These are phyloP conservation scores for Chrysomela aeneicollis DNA, from an alignment of 2,888 invertebrate species.

Conservation along the genomic window DNA sequence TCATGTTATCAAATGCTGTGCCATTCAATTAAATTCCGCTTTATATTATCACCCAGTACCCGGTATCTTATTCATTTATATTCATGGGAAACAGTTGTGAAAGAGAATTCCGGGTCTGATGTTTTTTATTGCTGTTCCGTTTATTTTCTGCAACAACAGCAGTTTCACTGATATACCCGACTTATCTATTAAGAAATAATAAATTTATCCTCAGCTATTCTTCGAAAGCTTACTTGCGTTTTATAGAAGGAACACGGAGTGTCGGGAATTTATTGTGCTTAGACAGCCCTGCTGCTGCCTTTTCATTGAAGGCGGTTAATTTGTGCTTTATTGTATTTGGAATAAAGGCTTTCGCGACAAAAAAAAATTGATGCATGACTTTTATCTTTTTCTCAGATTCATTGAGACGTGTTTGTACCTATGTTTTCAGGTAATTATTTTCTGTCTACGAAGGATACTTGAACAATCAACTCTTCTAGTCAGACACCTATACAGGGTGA, in stretches of 20 bases:
- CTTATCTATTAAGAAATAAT: not conserved
- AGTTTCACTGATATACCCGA: not conserved
- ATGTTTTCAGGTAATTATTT: too few relatives aligned
- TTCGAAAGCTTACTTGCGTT: not conserved
- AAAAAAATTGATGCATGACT: not conserved
- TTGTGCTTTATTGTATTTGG: not conserved
- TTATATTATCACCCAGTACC: too few relatives aligned
- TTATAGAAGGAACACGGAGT: not conserved
- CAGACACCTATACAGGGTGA: too few relatives aligned
- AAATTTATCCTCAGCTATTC: not conserved
- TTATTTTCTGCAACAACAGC: not conserved
- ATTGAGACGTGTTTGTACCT: not conserved
- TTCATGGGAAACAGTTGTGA: conserved; percentile 1
- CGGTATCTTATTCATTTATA: not conserved
- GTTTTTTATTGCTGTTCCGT: not conserved
- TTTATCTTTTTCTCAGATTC: not conserved
- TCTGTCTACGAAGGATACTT: too few relatives aligned
- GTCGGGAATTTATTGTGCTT: not conserved
- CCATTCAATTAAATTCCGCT: too few relatives aligned
- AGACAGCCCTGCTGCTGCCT: not conserved
- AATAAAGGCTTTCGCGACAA: not conserved
- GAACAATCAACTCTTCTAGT: too few relatives aligned
- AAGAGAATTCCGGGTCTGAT: not conserved
- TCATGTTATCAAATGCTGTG: too few relatives aligned
- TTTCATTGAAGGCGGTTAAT: not conserved